A percentile compares a stretch with the other conserved stretches of the same genome.
Conservation (phyloP, 2,888 invertebrate species). For the Melikaiella ostensackeni region DNA sequence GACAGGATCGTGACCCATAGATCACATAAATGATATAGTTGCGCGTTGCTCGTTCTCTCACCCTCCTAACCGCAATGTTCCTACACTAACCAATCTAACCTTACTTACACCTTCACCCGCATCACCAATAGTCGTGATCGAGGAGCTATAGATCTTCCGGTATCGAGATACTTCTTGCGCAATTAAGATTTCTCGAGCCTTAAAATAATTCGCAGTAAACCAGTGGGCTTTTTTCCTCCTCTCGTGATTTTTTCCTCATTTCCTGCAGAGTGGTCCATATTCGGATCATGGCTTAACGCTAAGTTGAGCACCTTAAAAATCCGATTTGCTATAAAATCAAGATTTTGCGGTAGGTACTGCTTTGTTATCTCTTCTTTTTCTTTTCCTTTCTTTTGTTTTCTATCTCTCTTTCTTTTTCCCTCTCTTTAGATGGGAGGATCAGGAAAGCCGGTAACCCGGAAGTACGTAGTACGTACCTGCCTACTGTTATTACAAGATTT, state of each 20-base stretch:
- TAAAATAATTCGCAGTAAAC: not conserved
- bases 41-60: conserved; percentile 43
- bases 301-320: conserved; percentile 22
- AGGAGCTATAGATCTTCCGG: conserved; percentile 18
- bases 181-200: conserved; percentile 14
- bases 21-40: conserved; percentile 63
- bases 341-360: not conserved
- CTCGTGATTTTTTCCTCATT: too few species aligned
- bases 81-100: conserved; percentile 40
- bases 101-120: conserved; percentile 29
- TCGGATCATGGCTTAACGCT: not conserved
- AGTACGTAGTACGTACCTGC: conserved; percentile 1
- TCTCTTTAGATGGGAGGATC: conserved; percentile 11
- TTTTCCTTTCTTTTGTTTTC: conserved; percentile 23
- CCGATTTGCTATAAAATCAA: not conserved
- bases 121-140: conserved; percentile 33
- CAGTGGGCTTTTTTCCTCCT: not conserved
- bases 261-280: conserved; percentile 1
- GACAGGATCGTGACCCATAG: conserved; percentile 65
- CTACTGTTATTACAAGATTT: conserved; percentile 22
- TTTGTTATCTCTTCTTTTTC: conserved; percentile 27
- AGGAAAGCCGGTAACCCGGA: conserved; percentile 30
- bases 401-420: not conserved
- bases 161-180: conserved; percentile 4
- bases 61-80: conserved; percentile 46